Percentiles rank a stretch among this genome's conserved stretches.
Evolutionary conservation across 2,888 invertebrate genomes (phyloP).

Genomic region (Neoaliturus tenellus): DNA sequence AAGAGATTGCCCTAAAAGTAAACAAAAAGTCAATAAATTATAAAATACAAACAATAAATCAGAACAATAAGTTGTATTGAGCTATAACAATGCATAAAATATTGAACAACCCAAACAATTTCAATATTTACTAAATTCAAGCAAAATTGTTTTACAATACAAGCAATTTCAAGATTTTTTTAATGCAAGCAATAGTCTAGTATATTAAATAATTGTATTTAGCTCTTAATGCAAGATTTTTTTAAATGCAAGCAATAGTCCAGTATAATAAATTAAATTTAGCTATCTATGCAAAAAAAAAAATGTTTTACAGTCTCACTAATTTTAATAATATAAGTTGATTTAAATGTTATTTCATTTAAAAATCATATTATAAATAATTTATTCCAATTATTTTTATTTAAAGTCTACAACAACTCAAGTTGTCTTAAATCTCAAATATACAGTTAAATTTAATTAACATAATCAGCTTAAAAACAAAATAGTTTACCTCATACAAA

Average conservation of each 20-base stretch:
- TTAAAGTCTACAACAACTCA: neutral
- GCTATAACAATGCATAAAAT: neutral
- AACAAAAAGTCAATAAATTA: neutral
- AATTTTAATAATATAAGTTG: neutral
- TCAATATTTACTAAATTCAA: neutral
- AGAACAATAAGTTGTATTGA: neutral
- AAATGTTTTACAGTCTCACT: too few relatives aligned
- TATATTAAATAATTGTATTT: too few relatives aligned
- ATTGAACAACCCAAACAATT: neutral
- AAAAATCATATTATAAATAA: neutral
- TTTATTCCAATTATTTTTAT: neutral
- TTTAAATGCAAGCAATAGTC: too few relatives aligned
- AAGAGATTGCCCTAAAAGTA: neutral
- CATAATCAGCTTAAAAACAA: neutral
- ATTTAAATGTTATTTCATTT: neutral
- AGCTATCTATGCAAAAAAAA: too few relatives aligned
- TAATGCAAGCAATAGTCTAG: too few relatives aligned
- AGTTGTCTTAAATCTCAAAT: neutral
- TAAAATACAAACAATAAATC: neutral
- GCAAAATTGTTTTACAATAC: neutral
- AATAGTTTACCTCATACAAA: neutral
- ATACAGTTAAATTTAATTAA: neutral
- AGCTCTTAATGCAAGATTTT: too few relatives aligned
- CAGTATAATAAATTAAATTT: too few relatives aligned
- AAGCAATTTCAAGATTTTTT: neutral